Evolutionary conservation across 2,797 vertebrate genomes (phyloP).

Genomic region (Pseudochirops corinnae): DNA sequence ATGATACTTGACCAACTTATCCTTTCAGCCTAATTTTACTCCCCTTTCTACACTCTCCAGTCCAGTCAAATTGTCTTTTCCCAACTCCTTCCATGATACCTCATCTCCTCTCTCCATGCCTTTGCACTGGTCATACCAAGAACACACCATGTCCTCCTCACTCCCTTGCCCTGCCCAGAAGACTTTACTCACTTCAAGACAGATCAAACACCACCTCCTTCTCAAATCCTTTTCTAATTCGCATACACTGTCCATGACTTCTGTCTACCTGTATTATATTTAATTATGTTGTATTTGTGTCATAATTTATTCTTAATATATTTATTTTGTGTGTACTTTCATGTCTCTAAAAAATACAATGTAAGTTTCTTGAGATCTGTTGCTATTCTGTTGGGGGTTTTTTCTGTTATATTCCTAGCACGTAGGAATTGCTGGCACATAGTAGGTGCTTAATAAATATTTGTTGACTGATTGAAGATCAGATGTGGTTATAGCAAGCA

Average conservation of each 20-base stretch:
- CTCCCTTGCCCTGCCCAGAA: background rate
- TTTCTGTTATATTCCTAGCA: background rate
- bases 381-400: background rate
- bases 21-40: background rate
- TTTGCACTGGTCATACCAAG: background rate
- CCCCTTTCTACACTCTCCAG: background rate
- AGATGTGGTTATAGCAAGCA: background rate
- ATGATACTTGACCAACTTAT: background rate
- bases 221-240: background rate
- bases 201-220: background rate
- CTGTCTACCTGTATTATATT: background rate
- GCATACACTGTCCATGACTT: background rate
- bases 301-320: background rate
- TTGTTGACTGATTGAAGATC: background rate
- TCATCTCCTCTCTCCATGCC: background rate
- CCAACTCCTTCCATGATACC: background rate
- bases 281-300: background rate
- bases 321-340: too few species aligned
- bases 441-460: background rate
- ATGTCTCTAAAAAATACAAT: background rate
- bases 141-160: background rate
- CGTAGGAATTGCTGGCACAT: background rate
- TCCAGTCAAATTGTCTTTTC: background rate
- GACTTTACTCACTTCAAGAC: background rate
- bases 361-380: background rate